Evolutionary conservation across 2,113 vertebrate genomes (phyloP).

Genomic region (Aplodontia rufa): DNA sequence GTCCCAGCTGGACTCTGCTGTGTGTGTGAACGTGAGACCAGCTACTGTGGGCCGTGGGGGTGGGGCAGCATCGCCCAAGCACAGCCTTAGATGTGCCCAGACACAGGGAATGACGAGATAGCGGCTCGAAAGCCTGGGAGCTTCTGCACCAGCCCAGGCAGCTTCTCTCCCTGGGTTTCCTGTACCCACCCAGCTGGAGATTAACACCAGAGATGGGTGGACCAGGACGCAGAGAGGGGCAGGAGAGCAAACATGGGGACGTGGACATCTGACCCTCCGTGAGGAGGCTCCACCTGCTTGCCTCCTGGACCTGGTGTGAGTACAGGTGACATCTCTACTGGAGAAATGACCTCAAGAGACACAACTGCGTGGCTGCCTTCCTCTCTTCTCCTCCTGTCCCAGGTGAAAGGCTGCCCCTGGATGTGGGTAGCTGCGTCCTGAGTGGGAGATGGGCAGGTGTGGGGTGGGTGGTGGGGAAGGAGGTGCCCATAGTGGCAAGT

Average conservation of each 20-base stretch:
- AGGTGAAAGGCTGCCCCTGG: not conserved
- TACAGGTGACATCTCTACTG: not conserved
- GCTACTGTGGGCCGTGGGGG: not conserved
- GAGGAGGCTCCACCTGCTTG: too few species aligned
- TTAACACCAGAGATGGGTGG: not conserved
- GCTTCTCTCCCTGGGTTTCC: not conserved
- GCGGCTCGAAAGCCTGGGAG: too few species aligned
- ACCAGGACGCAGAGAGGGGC: not conserved
- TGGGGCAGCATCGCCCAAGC: too few species aligned
- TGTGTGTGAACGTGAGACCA: rapidly evolving
- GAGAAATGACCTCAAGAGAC: not conserved
- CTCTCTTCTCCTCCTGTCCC: not conserved
- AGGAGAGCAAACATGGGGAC: not conserved
- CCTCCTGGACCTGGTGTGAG: not conserved
- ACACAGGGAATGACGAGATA: too few species aligned
- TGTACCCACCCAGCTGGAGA: too few species aligned
- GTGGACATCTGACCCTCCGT: not conserved
- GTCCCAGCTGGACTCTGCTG: not conserved
- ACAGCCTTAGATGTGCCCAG: too few species aligned
- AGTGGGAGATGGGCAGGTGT: too few species aligned
- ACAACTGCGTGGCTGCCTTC: not conserved
- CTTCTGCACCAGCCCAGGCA: too few species aligned
- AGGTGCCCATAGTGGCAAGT: not conserved
- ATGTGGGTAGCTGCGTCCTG: too few species aligned
- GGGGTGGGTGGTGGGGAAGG: too few species aligned